Conservation (phyloP, 1,140 invertebrate genomes). For the Papilio aristodemus region DNA sequence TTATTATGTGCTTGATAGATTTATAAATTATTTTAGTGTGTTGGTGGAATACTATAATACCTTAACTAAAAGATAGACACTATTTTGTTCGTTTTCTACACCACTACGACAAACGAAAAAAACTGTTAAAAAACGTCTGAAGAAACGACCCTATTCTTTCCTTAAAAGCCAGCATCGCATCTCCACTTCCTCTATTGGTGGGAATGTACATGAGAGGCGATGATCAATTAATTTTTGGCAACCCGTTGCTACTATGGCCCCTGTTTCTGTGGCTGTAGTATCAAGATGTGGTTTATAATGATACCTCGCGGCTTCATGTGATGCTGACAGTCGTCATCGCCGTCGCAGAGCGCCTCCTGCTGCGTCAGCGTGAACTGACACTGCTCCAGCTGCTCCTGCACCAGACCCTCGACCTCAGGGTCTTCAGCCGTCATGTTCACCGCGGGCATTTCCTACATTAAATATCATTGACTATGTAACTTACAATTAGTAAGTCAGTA, state of each 20-base stretch:
- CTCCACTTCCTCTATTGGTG: too few species aligned
- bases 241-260: too few species aligned
- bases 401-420: constrained; percentile 66
- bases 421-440: constrained; percentile 80
- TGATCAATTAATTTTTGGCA: too few species aligned
- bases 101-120: too few species aligned
- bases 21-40: background rate
- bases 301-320: constrained; percentile 35
- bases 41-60: too few species aligned
- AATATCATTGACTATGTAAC: background rate
- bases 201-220: too few species aligned
- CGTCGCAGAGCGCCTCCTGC: constrained; percentile 67
- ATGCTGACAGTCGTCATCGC: constrained; percentile 56
- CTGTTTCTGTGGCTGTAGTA: too few species aligned
- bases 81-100: too few species aligned
- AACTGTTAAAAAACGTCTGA: too few species aligned
- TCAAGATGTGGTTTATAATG: constrained; percentile 37
- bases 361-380: constrained; percentile 69
- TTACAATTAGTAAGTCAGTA: background rate
- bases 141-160: too few species aligned
- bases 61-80: background rate
- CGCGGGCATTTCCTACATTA: constrained; percentile 62
- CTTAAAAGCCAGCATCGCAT: too few species aligned
- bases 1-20: background rate
- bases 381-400: constrained; percentile 56